Percentiles rank a stretch among this genome's conserved stretches.
phyloP scores from a whole-genome alignment of 1,140 invertebrate species.

The Melipona quadrifasciata region DNA sequence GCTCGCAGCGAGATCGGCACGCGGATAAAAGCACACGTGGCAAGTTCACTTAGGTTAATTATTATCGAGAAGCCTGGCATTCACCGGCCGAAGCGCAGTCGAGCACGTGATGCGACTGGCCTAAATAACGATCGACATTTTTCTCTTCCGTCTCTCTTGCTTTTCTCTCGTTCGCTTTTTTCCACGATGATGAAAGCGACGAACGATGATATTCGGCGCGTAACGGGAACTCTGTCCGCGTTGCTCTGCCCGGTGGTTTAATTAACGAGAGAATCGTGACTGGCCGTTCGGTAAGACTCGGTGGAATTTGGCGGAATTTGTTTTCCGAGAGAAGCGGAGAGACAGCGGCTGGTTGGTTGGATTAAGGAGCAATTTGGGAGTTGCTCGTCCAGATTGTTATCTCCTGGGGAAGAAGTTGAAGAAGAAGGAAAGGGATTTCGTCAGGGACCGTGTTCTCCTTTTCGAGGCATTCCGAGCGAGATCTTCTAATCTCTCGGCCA shows the following conservation, averaged over 20 bases:
- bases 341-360: not conserved
- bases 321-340: not conserved
- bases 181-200: slow-evolving; percentile 6
- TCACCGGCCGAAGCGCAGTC: not conserved
- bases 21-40: slow-evolving; percentile 6
- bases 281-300: not conserved
- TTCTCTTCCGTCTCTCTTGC: not conserved
- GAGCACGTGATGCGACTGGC: not conserved
- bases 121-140: slow-evolving; percentile 32
- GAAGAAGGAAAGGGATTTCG: not conserved
- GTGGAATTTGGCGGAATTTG: not conserved
- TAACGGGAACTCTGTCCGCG: not conserved
- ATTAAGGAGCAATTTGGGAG: slow-evolving; percentile 13
- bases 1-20: not conserved
- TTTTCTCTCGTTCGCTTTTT: not conserved
- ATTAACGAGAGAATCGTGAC: not conserved
- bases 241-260: not conserved
- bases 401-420: not conserved
- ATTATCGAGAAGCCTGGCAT: slow-evolving; percentile 28
- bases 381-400: not conserved
- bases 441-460: not conserved
- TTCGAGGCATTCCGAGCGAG: not conserved
- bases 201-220: slow-evolving; percentile 2
- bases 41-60: slow-evolving; percentile 41
- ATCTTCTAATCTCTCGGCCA: not conserved